A percentile compares a stretch with the other conserved stretches of the same genome.
Conservation (phyloP, 53 echinoderm and acorn worm genomes). For the Echinometra lucunter region DNA sequence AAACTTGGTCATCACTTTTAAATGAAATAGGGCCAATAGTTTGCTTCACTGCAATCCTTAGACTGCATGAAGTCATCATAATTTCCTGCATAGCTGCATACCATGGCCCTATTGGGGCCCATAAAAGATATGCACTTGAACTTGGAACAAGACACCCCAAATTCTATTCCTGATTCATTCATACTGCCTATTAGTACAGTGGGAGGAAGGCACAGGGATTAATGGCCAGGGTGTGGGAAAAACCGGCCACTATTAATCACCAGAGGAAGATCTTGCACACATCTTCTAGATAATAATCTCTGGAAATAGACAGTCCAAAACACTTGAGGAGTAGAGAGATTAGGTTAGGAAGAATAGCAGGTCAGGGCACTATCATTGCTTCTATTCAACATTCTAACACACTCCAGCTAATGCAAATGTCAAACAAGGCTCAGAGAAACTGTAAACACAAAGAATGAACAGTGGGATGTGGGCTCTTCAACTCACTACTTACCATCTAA, state of each 20-base stretch:
- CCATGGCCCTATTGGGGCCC: neutral
- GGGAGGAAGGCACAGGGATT: neutral
- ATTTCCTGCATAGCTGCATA: neutral
- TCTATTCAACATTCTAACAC: neutral
- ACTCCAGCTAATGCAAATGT: slow-evolving; percentile 34
- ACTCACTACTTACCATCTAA: neutral
- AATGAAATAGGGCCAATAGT: no score
- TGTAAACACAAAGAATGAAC: neutral
- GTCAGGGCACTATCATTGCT: slow-evolving; percentile 22
- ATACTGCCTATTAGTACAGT: neutral
- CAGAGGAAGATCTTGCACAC: neutral
- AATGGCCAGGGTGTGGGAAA: slow-evolving; percentile 9
- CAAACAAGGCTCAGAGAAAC: neutral
- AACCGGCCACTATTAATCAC: neutral
- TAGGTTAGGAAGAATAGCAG: neutral
- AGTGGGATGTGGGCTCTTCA: slow-evolving; percentile 10
- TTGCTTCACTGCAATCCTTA: neutral
- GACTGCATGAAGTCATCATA: neutral
- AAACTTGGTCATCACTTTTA: no score
- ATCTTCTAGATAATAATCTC: neutral
- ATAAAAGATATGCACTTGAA: neutral
- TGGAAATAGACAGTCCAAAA: neutral
- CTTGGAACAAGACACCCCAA: neutral
- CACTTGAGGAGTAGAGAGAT: neutral
- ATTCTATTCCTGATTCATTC: neutral